Conservation (phyloP, 64 coral and sea anemone species). For the Montipora cactus region DNA sequence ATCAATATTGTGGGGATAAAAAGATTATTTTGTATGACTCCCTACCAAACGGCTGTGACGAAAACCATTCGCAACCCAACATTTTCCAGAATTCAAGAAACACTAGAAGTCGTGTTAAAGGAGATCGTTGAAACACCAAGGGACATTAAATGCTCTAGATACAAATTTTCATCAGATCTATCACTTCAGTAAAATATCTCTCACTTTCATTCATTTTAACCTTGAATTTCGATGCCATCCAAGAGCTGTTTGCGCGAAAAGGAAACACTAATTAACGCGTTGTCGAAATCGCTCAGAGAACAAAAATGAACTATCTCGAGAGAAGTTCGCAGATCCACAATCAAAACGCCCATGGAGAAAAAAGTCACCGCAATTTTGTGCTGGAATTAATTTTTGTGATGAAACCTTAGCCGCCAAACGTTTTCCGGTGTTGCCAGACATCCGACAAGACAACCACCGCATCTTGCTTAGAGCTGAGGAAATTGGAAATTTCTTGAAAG, state of each 20-base stretch:
- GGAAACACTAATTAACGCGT: not conserved
- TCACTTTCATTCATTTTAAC: conserved; percentile 24
- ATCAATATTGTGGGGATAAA: conserved; percentile 50
- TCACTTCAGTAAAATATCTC: conserved; percentile 20
- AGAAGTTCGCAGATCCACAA: not conserved
- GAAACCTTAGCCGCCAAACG: conserved; percentile 20
- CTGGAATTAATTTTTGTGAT: conserved; percentile 30
- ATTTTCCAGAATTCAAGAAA: conserved; percentile 35
- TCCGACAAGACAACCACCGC: not conserved
- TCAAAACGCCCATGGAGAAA: not conserved
- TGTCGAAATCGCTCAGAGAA: not conserved
- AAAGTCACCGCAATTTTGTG: not conserved
- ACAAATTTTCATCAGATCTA: conserved; percentile 8
- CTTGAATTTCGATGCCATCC: not conserved
- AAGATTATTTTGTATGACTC: conserved; percentile 33
- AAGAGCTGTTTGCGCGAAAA: not conserved
- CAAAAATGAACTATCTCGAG: not conserved
- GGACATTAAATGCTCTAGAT: not conserved
- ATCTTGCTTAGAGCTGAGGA: not conserved
- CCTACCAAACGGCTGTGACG: conserved; percentile 40
- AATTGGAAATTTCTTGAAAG: not conserved
- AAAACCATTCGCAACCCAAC: not conserved
- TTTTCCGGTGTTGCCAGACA: not conserved
- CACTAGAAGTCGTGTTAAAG: not conserved
- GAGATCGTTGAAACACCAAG: not conserved